A percentile compares a stretch with the other conserved stretches of the same genome.
phyloP scores from a whole-genome alignment of 2,888 invertebrate genomes.

The Melieria omissa region DNA sequence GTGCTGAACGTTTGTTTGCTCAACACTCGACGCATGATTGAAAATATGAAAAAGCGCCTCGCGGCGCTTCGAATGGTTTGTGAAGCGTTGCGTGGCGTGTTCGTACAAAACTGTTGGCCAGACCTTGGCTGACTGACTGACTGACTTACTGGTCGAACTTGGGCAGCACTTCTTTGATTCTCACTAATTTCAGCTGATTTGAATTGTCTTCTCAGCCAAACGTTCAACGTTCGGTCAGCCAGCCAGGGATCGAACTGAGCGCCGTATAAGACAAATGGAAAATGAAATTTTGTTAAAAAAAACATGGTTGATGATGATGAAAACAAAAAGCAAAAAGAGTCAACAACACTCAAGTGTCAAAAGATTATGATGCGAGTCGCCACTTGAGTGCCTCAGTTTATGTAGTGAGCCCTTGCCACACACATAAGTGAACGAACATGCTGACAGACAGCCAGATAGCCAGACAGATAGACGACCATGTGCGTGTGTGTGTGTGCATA shows the following conservation, averaged over 20 bases:
- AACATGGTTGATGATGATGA: slow-evolving; percentile 2
- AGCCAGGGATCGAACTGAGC: too few species aligned
- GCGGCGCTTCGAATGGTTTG: not conserved
- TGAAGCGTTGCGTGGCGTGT: not conserved
- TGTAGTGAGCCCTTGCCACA: not conserved
- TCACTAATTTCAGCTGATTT: slow-evolving; percentile 54
- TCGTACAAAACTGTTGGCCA: too few species aligned
- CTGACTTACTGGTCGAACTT: not conserved
- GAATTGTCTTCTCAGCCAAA: slow-evolving; percentile 29
- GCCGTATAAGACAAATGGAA: too few species aligned
- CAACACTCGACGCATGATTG: slow-evolving; percentile 56
- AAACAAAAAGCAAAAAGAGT: slow-evolving; percentile 33
- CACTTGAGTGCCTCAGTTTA: slow-evolving; percentile 37
- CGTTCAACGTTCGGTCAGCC: not conserved
- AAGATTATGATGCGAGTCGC: slow-evolving; percentile 49
- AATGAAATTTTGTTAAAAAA: not conserved
- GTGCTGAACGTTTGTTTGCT: slow-evolving; percentile 48
- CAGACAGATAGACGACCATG: not conserved
- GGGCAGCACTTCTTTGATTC: slow-evolving; percentile 40
- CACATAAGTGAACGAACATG: too few species aligned
- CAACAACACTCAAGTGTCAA: slow-evolving; percentile 57
- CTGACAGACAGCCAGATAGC: too few species aligned
- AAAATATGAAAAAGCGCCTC: slow-evolving; percentile 8
- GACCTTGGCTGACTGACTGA: not conserved
- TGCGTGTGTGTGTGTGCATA: not conserved